Base-by-base conservation (phyloP, 2,888 invertebrate genomes). In the Phorcus lineatus region DNA sequence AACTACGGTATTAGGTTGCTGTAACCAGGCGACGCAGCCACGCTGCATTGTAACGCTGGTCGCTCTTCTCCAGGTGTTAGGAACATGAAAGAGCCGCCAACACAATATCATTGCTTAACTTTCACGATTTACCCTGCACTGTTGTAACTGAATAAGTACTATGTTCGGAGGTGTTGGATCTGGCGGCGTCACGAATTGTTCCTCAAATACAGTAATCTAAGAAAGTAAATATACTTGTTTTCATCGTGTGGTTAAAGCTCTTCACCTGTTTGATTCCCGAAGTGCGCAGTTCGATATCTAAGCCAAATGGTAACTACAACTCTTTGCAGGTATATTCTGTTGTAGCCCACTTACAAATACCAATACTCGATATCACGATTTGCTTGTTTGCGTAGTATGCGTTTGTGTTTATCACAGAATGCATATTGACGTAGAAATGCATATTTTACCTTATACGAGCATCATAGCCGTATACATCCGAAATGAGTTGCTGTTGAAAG, bases 181-280 rank as follows among this genome's bases (percentile, higher is more conserved):
- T 19, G 40, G 16, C 70, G 40, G 16, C 40, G n/a, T 19, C 36
- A n/a, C 36, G 36, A 40, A 70, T 70, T 70, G 70, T 70, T 70
- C 70, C 70, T 36, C 70, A 70, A 70, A 70, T 70, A 70, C 70
- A 70, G 36, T 70, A 70, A 70, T 70, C 70, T 70, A 70, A 70
- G 40, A 70, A 70, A 70, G 70, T 19, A 70, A 70, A 70, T 36
- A 70, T 19, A 16, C 19, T 17, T 70, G 17, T 70, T 70, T 31
- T 0, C 36, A 19, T 9, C 36, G n/a, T 70, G 70, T 40, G 40
- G 11, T 47, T 47, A 11, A 47, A 47, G 47, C 47, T 47, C 47
- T 47, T 47, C 13, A 13, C 47, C 47, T 13, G 47, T 47, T 47
- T 6, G 13, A 9, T 47, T 47, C 36, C 47, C 47, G 47, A 47